A percentile compares a stretch with the other conserved stretches of the same genome.
These are phyloP conservation scores for Epinephelus awoara DNA, from an alignment of 2,797 vertebrate species.

Conservation along the genomic window DNA sequence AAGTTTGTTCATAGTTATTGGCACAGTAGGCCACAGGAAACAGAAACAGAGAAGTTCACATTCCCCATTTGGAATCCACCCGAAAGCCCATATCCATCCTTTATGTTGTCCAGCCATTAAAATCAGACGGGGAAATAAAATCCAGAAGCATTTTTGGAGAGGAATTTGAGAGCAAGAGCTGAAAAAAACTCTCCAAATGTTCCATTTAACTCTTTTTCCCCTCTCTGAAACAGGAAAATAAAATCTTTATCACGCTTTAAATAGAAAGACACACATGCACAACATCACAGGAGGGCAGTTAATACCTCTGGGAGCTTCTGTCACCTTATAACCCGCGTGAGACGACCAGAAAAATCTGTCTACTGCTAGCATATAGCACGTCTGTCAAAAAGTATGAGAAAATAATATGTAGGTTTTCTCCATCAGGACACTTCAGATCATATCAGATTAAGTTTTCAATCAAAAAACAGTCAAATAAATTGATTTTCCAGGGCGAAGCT, in stretches of 20 bases:
- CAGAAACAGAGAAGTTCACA: constrained; percentile 69
- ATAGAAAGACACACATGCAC: constrained; percentile 16
- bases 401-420: constrained; percentile 2
- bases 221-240: constrained; percentile 32
- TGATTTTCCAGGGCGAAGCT: constrained; percentile 44
- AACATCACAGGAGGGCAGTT: not conserved
- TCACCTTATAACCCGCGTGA: constrained; percentile 28
- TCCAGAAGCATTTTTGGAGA: constrained; percentile 65
- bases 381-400: not conserved
- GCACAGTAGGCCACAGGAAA: constrained; percentile 60
- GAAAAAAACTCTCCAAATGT: constrained; percentile 10
- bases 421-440: constrained; percentile 24
- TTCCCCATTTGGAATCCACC: constrained; percentile 69
- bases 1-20: constrained; percentile 65
- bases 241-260: constrained; percentile 61
- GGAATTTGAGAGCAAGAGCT: constrained; percentile 52
- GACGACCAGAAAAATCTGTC: constrained; percentile 5
- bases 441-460: constrained; percentile 43
- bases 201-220: constrained; percentile 29
- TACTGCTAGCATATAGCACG: constrained; percentile 5
- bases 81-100: constrained; percentile 64
- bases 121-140: constrained; percentile 69
- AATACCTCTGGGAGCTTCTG: constrained; percentile 10
- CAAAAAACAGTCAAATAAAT: constrained; percentile 25
- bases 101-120: constrained; percentile 69